Percentiles rank a stretch among this genome's conserved stretches.
Evolutionary conservation across 2,888 invertebrate species (phyloP).

Genomic region (Sussaba pulchella): DNA sequence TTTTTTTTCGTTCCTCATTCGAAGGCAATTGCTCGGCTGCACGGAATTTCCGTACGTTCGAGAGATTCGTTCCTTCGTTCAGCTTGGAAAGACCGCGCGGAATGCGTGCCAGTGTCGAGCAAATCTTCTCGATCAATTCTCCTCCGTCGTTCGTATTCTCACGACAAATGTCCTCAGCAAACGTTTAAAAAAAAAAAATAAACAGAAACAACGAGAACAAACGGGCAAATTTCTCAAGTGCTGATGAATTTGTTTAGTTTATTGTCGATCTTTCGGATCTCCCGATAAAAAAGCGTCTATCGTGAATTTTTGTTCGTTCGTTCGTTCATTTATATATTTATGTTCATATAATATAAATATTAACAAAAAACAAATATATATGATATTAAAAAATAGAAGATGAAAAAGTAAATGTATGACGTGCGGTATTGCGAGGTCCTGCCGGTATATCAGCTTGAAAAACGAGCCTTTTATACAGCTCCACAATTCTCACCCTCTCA

Average conservation of each 20-base stretch:
- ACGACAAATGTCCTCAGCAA: not conserved
- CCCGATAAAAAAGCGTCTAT: no score
- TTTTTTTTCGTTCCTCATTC: not conserved
- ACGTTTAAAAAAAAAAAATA: not conserved
- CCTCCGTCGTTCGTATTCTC: not conserved
- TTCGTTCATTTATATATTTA: no score
- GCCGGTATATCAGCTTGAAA: conserved; percentile 7
- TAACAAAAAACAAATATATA: no score
- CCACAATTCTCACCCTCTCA: conserved; percentile 44
- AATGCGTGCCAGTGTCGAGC: conserved; percentile 2
- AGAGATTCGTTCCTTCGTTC: conserved; percentile 3
- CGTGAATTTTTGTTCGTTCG: no score
- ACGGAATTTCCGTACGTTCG: conserved; percentile 13
- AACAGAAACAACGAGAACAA: no score
- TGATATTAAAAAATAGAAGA: no score
- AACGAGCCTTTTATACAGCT: conserved; percentile 23
- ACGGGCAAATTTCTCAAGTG: no score
- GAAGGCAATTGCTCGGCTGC: not conserved
- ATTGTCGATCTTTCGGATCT: no score
- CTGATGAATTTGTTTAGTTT: no score
- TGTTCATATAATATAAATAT: no score
- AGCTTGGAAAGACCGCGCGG: not conserved
- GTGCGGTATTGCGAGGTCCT: not conserved
- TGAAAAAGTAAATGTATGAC: conserved; percentile 6
- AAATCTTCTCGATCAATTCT: not conserved